Evolutionary conservation across 2,888 invertebrate species (phyloP).

Genomic region (Microctonus brassicae): DNA sequence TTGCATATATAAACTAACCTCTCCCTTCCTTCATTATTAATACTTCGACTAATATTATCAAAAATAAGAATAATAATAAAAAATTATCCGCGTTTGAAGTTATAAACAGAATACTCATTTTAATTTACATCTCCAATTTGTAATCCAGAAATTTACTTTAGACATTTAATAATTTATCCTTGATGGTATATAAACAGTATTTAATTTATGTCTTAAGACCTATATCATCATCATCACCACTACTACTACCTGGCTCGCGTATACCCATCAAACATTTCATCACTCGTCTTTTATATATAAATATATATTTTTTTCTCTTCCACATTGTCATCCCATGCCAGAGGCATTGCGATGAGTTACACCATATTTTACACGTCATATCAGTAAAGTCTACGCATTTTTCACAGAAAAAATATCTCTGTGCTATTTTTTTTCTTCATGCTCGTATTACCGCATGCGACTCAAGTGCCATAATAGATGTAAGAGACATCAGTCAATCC

Average conservation of each 20-base stretch:
- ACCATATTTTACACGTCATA: conserved; percentile 66
- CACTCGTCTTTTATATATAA: neutral
- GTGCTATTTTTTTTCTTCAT: conserved; percentile 60
- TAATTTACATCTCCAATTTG: neutral
- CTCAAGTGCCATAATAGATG: conserved; percentile 36
- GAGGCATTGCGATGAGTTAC: conserved; percentile 45
- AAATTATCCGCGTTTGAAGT: neutral
- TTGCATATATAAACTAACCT: no score
- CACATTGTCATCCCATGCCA: conserved; percentile 32
- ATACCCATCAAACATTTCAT: neutral
- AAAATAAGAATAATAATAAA: no score
- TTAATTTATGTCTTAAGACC: no score
- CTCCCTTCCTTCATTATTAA: no score
- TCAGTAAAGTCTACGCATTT: conserved; percentile 64
- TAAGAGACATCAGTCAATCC: neutral
- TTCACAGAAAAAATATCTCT: conserved; percentile 63
- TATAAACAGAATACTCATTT: neutral
- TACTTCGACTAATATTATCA: no score
- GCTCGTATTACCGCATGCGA: no score
- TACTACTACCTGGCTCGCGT: neutral
- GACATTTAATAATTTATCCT: neutral
- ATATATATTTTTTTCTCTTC: conserved; percentile 16
- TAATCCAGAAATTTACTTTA: neutral
- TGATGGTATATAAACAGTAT: no score
- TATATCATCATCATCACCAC: no score